Base-by-base conservation (phyloP, 2,888 invertebrate species). In the Melieria picta region DNA sequence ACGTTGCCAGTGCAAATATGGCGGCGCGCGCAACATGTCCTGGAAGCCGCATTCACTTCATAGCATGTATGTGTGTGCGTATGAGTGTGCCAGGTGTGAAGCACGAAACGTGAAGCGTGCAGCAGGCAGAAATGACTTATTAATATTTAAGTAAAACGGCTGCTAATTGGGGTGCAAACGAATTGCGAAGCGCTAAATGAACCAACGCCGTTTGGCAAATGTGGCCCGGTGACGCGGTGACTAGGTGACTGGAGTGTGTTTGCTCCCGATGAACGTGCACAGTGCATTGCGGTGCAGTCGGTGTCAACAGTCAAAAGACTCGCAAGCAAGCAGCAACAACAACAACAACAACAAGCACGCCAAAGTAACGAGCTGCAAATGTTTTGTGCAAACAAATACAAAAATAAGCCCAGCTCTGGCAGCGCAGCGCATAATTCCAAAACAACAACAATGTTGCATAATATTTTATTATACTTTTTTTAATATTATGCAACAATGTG, bases 101-200 rank as follows among this genome's bases (percentile, higher is more conserved):
- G 52, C 13, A 9, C 11, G 13, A 9, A 52, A 5, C 7, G 13
- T 52, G 52, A n/a, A n/a, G 52, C 11, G 9, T 52, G 13, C 13
- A 52, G 13, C 11, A n/a, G 52, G 57, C 56, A 47, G 11, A 30
- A 47, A 56, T 7, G 10, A 16, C 30, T 60, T 30, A 58, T 66
- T 66, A 67, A 67, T 67, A 61, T 61, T 67, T 67, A 60, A 30
- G 30, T 30, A 30, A 52, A 67, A 61, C 50, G 60, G 60, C 60
- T 61, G 50, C 60, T 67, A 67, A 67, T 67, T 67, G 67, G 67
- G 61, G 67, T 67, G 52, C 43, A 60, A 67, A 67, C n/a, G 11
- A 9, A 3, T 10, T 16, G 42, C 30, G 46, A 58, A 66, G 30
- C 56, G 10, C 47, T 30, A 47, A 13, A 47, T 5, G 48, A 58